Base-by-base conservation (phyloP, 1,140 invertebrate genomes). In the Tigriopus japonicus region DNA sequence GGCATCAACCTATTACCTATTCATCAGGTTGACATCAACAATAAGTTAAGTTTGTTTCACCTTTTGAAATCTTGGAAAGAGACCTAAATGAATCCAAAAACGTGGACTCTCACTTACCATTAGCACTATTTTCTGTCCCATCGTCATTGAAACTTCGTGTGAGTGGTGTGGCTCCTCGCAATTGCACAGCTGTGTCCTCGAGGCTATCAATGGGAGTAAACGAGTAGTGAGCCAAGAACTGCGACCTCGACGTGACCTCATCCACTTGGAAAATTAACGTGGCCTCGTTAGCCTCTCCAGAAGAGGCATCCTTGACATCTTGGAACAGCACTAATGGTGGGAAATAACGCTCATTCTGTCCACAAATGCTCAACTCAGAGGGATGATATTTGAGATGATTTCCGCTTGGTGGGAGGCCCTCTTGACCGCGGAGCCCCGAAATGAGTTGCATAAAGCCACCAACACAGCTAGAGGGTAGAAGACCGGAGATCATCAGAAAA, bases 241-340 rank as follows among this genome's bases (percentile, higher is more conserved):
- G 52, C 15, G 52, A 54, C 14, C 52, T 17, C n/a, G 52, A 54
- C 14, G 52, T 21, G 24, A 24, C 14, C n/a, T 21, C 52, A 28
- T 54, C 52, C 52, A 54, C 52, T 28, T 15, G 15, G 24, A 54
- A 54, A 19, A 54, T n/a, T 19, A 54, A 24, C 2, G 52, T 54
- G 15, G 52, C 52, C n/a, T n/a, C 14, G 6, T n/a, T 24, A 7
- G 52, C 52, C 15, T 21, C 24, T 28, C 23, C 15, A 21, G 52
- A 28, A 14, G 14, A n/a, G 3, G 17, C 15, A 17, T 49, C 45
- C 19, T 49, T 15, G 15, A n/a, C 14, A 28, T 54, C 52, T 24
- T 54, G 14, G 24, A 54, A 54, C 2, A 54, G 15, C 52, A 54
- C 52, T 17, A 54, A n/a, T n/a, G 52, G 52, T n/a, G 52, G 52